phyloP scores from a whole-genome alignment of 1,140 invertebrate genomes.

The Bradynema listronoti region DNA sequence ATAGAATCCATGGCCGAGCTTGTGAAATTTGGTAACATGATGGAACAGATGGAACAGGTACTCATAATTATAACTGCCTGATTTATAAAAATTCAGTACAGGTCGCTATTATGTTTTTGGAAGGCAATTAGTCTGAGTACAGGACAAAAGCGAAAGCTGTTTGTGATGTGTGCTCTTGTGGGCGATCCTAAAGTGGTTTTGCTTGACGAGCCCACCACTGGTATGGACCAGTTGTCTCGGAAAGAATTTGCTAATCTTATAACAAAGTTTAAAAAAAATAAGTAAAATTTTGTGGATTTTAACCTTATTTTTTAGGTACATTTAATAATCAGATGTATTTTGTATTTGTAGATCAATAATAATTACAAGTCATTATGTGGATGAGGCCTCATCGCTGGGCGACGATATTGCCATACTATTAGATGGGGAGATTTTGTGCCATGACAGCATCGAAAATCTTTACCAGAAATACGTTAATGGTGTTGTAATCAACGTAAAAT shows the following conservation, averaged over 20 bases:
- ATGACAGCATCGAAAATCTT: too few relatives aligned
- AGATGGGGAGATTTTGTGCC: too few relatives aligned
- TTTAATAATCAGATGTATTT: too few relatives aligned
- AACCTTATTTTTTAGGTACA: too few relatives aligned
- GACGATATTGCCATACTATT: constrained; percentile 61
- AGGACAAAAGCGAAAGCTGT: constrained; percentile 61
- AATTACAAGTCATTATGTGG: constrained; percentile 92
- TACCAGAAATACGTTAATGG: too few relatives aligned
- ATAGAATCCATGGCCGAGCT: too few relatives aligned
- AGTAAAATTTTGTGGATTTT: too few relatives aligned
- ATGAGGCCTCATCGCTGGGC: constrained; percentile 86
- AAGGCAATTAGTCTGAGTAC: constrained; percentile 56
- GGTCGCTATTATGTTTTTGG: constrained; percentile 19
- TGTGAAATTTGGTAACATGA: too few relatives aligned
- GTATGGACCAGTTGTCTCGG: constrained; percentile 63
- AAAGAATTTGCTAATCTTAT: constrained; percentile 62
- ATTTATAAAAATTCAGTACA: too few relatives aligned
- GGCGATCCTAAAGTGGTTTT: constrained; percentile 61
- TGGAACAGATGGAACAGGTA: too few relatives aligned
- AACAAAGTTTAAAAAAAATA: constrained; percentile 60
- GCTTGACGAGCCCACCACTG: constrained; percentile 64
- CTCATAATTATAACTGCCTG: too few relatives aligned
- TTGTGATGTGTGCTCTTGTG: constrained; percentile 62
- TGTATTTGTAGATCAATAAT: constrained; percentile 59
- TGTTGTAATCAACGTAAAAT: too few relatives aligned